Percentiles rank a stretch among this genome's conserved stretches.
Conservation (phyloP, 2,797 vertebrate genomes). For the Lophotriccus pileatus region DNA sequence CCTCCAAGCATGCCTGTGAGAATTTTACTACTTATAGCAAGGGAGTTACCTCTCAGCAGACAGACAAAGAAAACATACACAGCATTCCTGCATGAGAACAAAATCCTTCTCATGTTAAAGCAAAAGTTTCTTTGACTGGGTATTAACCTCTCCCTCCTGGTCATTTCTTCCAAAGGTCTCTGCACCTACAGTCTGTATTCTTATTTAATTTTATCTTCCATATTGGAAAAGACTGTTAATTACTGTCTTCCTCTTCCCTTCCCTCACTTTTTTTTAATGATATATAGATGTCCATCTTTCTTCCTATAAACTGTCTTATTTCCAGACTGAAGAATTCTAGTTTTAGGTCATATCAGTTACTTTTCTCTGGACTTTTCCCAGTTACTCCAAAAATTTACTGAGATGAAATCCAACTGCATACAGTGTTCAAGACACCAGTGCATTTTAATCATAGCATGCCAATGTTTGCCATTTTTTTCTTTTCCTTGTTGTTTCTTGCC, state of each 20-base stretch:
- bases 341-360: not conserved
- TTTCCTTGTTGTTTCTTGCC: not conserved
- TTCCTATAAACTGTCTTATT: not conserved
- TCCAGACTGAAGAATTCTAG: not conserved
- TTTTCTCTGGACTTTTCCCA: not conserved
- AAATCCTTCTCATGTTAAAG: not conserved
- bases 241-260: not conserved
- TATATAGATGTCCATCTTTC: not conserved
- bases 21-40: not conserved
- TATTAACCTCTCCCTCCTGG: not conserved
- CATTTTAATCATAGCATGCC: not conserved
- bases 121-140: not conserved
- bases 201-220: not conserved
- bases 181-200: not conserved
- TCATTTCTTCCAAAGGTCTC: not conserved
- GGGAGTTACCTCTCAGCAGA: not conserved
- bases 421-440: not conserved
- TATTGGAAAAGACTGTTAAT: not conserved
- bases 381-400: not conserved
- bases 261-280: not conserved
- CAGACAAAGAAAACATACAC: not conserved
- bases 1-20: not conserved
- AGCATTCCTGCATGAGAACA: not conserved
- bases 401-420: not conserved
- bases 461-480: not conserved